These are phyloP conservation scores for Gastrophysa polygoni DNA, from an alignment of 2,888 invertebrate species.

Conservation along the genomic window DNA sequence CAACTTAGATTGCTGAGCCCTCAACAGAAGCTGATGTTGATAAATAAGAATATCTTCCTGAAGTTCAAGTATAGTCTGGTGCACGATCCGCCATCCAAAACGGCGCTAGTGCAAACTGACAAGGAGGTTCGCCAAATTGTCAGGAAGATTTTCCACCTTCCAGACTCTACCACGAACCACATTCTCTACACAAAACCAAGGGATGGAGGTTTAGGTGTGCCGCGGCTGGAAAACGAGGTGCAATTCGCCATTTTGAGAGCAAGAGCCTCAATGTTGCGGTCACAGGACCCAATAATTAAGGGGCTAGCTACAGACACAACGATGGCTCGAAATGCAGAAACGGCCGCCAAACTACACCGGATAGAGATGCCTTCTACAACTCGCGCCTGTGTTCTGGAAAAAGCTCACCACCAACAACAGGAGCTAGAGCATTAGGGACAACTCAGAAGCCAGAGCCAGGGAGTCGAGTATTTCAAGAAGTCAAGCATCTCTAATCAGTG, in stretches of 20 bases:
- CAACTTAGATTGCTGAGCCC: conserved; percentile 5
- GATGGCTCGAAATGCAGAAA: background rate
- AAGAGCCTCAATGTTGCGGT: background rate
- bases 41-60: background rate
- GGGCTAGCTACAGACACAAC: background rate
- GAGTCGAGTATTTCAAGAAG: background rate
- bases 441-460: background rate
- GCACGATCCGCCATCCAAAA: background rate
- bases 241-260: background rate
- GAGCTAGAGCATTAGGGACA: background rate
- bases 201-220: background rate
- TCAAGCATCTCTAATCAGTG: background rate
- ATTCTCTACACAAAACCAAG: background rate
- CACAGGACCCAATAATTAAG: background rate
- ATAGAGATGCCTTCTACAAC: background rate
- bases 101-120: background rate
- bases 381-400: background rate
- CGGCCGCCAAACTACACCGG: background rate
- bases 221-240: background rate
- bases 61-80: background rate
- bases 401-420: background rate
- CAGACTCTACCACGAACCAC: background rate
- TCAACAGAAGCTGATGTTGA: background rate
- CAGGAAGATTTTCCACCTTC: background rate
- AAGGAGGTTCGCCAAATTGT: background rate